These are phyloP conservation scores for Manis javanica DNA, from an alignment of 2,797 vertebrate genomes.

Conservation along the genomic window DNA sequence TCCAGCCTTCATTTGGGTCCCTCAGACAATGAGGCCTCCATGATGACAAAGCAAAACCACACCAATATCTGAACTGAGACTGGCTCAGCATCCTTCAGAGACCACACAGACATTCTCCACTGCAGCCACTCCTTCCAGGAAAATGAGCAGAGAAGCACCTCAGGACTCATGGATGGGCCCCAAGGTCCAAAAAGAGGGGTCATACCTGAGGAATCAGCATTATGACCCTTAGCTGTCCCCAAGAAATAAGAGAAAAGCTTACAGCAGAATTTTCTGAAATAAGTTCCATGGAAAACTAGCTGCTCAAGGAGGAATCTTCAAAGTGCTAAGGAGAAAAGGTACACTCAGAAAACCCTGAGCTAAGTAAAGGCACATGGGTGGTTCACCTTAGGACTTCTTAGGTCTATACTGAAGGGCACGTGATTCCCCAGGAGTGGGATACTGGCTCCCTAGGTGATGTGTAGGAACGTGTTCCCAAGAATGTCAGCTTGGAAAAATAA, in stretches of 20 bases:
- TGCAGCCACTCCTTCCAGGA: neutral
- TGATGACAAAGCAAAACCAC: neutral
- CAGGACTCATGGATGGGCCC: no score
- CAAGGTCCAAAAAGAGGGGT: no score
- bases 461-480: neutral
- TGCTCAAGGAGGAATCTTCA: neutral
- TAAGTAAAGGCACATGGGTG: neutral
- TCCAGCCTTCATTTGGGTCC: neutral
- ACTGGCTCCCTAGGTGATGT: neutral
- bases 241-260: neutral
- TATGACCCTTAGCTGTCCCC: neutral
- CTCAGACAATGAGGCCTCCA: neutral
- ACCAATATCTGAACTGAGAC: neutral
- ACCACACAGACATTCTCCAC: neutral
- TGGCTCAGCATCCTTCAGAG: neutral
- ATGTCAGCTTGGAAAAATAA: neutral
- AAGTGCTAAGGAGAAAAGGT: neutral
- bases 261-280: neutral
- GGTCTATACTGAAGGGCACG: no score
- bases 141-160: neutral
- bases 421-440: neutral
- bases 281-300: neutral
- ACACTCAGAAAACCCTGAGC: neutral
- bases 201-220: neutral
- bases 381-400: neutral